These are phyloP conservation scores for Drosophila eohydei DNA, from an alignment of 2,888 invertebrate genomes.

Conservation along the genomic window DNA sequence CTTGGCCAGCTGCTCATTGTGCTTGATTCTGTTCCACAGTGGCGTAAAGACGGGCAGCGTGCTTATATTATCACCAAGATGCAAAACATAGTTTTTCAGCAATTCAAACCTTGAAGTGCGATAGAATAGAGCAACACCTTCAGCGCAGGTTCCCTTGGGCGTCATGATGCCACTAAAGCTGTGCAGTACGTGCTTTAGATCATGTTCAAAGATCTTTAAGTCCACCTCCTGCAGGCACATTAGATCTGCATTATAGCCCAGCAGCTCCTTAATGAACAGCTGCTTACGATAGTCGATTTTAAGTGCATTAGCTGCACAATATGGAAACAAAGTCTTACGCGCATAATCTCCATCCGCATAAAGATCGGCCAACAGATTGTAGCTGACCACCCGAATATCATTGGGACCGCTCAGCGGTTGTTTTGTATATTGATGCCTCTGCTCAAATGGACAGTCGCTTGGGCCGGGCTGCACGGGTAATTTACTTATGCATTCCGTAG, in stretches of 20 bases:
- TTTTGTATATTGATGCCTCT: constrained; percentile 90
- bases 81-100: constrained; percentile 86
- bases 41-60: constrained; percentile 86
- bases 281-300: constrained; percentile 94
- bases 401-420: constrained; percentile 85
- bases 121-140: constrained; percentile 93
- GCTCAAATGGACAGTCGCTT: constrained; percentile 92
- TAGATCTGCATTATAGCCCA: constrained; percentile 95
- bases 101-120: constrained; percentile 88
- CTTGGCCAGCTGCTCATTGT: constrained; percentile 86
- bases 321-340: constrained; percentile 90
- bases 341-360: constrained; percentile 95
- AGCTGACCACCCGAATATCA: constrained; percentile 90
- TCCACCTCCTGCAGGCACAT: constrained; percentile 98
- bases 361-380: constrained; percentile 96
- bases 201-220: constrained; percentile 89
- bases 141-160: constrained; percentile 90
- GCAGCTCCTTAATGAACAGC: constrained; percentile 91
- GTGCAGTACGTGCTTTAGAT: constrained; percentile 88
- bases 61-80: constrained; percentile 87
- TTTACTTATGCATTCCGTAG: constrained; percentile 87
- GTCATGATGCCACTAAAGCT: constrained; percentile 88
- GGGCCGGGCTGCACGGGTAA: constrained; percentile 90
- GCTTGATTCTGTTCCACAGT: constrained; percentile 87
- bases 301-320: constrained; percentile 93